These are phyloP conservation scores for Drosophila setosimentum DNA, from an alignment of 2,888 invertebrate genomes.

Conservation along the genomic window DNA sequence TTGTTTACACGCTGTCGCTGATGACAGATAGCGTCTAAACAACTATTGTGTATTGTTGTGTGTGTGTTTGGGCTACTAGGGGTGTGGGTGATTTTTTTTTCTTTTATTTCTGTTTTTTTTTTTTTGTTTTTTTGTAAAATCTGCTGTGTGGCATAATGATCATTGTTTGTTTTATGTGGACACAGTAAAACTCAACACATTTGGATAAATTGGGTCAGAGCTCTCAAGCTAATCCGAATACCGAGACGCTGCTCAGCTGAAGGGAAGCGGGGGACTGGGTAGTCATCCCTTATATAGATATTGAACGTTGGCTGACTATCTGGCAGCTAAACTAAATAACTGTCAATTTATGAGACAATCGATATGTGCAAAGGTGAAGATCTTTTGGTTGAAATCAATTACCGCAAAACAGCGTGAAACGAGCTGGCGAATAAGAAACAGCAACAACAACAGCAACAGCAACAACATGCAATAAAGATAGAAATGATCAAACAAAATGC, in stretches of 20 bases:
- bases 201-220: constrained; percentile 64
- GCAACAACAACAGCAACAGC: constrained; percentile 4
- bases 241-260: constrained; percentile 7
- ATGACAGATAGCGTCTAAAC: constrained; percentile 45
- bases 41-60: constrained; percentile 6
- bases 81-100: constrained; percentile 39
- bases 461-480: constrained; percentile 50
- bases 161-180: constrained; percentile 58
- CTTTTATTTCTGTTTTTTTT: too few species aligned
- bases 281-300: constrained; percentile 39
- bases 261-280: neutral
- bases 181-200: constrained; percentile 46
- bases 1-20: constrained; percentile 56
- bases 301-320: constrained; percentile 12
- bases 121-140: constrained; percentile 43
- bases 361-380: constrained; percentile 62
- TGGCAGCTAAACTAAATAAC: constrained; percentile 55
- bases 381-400: constrained; percentile 76
- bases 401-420: constrained; percentile 49
- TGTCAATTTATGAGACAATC: constrained; percentile 70
- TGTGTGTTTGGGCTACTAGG: constrained; percentile 23
- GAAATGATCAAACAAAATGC: constrained; percentile 46
- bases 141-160: constrained; percentile 36
- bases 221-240: constrained; percentile 48
- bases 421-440: constrained; percentile 17